A percentile compares a stretch with the other conserved stretches of the same genome.
Evolutionary conservation across 2,113 vertebrate species (phyloP).

Genomic region (Chaetodon trifascialis): DNA sequence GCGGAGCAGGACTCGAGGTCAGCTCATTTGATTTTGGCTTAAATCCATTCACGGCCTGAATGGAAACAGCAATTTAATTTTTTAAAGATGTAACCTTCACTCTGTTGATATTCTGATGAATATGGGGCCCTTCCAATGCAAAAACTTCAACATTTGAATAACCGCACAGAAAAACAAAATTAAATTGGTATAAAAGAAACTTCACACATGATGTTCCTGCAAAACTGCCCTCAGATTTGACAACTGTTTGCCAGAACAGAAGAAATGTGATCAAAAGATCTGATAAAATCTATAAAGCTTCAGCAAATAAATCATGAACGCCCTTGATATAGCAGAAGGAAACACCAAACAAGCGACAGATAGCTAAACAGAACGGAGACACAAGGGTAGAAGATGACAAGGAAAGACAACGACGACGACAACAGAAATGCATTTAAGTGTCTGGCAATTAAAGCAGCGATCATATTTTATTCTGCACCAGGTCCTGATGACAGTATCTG

Average conservation of each 20-base stretch:
- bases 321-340: not conserved
- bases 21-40: conserved; percentile 21
- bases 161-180: not conserved
- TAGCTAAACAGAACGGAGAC: no score
- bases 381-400: no score
- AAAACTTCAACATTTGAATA: conserved; percentile 21
- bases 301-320: not conserved
- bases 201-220: not conserved
- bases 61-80: conserved; percentile 10
- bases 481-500: not conserved
- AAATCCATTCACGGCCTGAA: conserved; percentile 34
- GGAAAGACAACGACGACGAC: no score
- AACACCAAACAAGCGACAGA: not conserved
- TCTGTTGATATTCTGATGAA: conserved; percentile 17
- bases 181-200: not conserved
- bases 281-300: no score
- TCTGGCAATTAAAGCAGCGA: not conserved
- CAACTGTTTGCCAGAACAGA: conserved; percentile 10
- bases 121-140: conserved; percentile 1
- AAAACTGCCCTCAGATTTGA: not conserved
- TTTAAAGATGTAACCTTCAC: conserved; percentile 36
- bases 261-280: not conserved
- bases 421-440: no score
- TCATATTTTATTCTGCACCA: not conserved
- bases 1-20: conserved; percentile 25